Conservation (phyloP, 2,888 invertebrate genomes). For the Entomobrya proxima region DNA sequence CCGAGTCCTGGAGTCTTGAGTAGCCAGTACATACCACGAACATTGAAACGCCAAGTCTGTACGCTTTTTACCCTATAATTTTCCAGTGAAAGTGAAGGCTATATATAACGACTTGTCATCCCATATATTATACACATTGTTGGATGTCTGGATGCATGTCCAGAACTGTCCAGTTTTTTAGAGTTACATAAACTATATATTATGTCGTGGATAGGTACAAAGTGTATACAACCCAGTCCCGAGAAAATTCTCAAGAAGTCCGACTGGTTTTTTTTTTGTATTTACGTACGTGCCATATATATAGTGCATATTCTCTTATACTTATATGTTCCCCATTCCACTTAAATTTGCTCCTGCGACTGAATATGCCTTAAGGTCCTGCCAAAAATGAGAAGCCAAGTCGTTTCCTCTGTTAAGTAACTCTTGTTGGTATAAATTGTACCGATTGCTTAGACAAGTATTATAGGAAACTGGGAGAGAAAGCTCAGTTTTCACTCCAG, state of each 20-base stretch:
- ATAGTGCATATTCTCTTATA: constrained; percentile 50
- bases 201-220: not conserved
- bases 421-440: too few relatives aligned
- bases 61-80: constrained; percentile 63
- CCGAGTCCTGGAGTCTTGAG: constrained; percentile 4
- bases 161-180: constrained; percentile 59
- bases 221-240: constrained; percentile 22
- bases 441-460: constrained; percentile 66
- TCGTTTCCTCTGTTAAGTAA: constrained; percentile 54
- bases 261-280: not conserved
- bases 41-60: too few relatives aligned
- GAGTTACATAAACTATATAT: constrained; percentile 6
- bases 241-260: not conserved
- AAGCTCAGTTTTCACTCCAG: constrained; percentile 6
- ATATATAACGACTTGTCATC: constrained; percentile 68
- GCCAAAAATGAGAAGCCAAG: constrained; percentile 67
- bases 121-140: constrained; percentile 70
- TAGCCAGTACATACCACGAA: constrained; percentile 10
- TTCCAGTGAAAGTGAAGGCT: constrained; percentile 62
- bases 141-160: constrained; percentile 65
- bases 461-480: constrained; percentile 48
- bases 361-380: constrained; percentile 44
- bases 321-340: constrained; percentile 20
- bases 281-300: constrained; percentile 40
- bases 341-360: constrained; percentile 27